Conservation (phyloP, 2,113 vertebrate species). For the Podarcis raffonei region DNA sequence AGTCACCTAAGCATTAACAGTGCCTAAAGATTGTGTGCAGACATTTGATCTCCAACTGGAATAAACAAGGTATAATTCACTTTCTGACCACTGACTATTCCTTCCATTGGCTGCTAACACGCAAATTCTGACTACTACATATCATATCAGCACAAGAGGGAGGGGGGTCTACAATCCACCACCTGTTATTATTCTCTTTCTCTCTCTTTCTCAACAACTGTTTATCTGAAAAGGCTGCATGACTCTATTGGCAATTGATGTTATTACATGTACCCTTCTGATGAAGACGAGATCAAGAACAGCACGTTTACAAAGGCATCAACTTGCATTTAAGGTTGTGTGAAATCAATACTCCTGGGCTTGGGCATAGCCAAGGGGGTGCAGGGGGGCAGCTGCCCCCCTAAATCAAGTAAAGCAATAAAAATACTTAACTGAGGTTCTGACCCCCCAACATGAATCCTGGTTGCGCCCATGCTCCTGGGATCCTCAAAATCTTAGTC, state of each 20-base stretch:
- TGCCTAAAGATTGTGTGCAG: constrained; percentile 26
- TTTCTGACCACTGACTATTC: neutral
- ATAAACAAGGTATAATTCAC: constrained; percentile 15
- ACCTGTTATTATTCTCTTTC: constrained; percentile 16
- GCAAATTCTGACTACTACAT: constrained; percentile 21
- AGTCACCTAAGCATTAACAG: constrained; percentile 7
- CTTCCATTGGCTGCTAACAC: constrained; percentile 3
- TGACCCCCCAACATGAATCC: too few relatives aligned
- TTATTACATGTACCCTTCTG: constrained; percentile 18
- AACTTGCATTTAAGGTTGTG: neutral
- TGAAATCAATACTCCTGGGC: neutral
- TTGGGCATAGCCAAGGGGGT: too few relatives aligned
- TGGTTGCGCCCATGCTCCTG: too few relatives aligned
- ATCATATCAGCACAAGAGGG: constrained; percentile 12
- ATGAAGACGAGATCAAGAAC: neutral
- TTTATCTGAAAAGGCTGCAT: neutral
- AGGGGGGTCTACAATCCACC: neutral
- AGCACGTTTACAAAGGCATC: neutral
- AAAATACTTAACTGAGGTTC: too few relatives aligned
- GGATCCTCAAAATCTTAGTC: too few relatives aligned
- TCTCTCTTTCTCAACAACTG: neutral
- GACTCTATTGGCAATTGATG: neutral
- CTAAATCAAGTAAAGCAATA: too few relatives aligned
- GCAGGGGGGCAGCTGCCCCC: too few relatives aligned
- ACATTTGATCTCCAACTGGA: neutral